Evolutionary conservation across 2,113 vertebrate genomes (phyloP).

Genomic region (Lepus europaeus): DNA sequence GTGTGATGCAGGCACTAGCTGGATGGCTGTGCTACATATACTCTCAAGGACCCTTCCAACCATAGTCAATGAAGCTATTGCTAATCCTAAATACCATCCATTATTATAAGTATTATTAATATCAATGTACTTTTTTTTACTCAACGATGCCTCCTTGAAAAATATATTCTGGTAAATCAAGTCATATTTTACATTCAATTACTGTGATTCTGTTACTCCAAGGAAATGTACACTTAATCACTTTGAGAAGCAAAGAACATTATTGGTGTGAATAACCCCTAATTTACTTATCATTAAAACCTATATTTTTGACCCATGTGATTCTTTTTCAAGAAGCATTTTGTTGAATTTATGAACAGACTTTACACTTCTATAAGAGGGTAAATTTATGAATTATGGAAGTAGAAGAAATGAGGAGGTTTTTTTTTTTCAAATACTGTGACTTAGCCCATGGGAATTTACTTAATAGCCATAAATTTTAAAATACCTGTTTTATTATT

Average conservation of each 20-base stretch:
- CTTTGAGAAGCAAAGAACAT: slow-evolving; percentile 53
- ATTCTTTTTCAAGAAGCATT: slow-evolving; percentile 31
- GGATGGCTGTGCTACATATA: not conserved
- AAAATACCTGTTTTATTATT: not conserved
- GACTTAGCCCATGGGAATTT: not conserved
- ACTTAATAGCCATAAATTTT: slow-evolving; percentile 55
- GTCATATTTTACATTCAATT: slow-evolving; percentile 43
- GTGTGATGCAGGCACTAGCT: not conserved
- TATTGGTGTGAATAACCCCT: slow-evolving; percentile 13
- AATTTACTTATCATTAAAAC: slow-evolving; percentile 25
- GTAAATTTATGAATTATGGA: slow-evolving; percentile 44
- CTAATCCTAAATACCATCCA: slow-evolving; percentile 49
- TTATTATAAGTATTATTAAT: slow-evolving; percentile 58
- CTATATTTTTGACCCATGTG: not conserved
- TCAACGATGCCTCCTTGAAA: slow-evolving; percentile 63
- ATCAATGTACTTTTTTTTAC: slow-evolving; percentile 51
- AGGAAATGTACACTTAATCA: not conserved
- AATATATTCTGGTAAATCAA: slow-evolving; percentile 59
- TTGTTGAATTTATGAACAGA: not conserved
- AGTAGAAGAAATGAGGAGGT: slow-evolving; percentile 4
- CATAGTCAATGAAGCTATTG: slow-evolving; percentile 16
- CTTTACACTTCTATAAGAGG: not conserved
- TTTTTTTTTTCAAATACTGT: slow-evolving; percentile 18
- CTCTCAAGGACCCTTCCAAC: slow-evolving; percentile 4
- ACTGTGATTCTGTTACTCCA: not conserved